phyloP scores from a whole-genome alignment of 64 coral and sea anemone genomes.

The Porites australiensis region DNA sequence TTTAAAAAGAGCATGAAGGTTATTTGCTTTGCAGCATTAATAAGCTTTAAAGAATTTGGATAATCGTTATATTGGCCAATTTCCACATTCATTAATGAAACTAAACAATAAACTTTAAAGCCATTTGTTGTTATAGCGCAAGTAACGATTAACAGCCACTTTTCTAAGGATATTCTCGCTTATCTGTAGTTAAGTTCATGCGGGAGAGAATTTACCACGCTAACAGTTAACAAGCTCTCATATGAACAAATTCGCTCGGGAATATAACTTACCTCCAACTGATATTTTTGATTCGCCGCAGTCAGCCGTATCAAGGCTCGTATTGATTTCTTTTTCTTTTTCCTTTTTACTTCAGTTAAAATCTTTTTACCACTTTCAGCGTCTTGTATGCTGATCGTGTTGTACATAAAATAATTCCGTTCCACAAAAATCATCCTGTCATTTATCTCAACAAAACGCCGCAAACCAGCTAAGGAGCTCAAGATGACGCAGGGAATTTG shows the following conservation, averaged over 20 bases:
- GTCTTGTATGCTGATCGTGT: not conserved
- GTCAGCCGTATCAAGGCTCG: not conserved
- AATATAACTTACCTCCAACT: not conserved
- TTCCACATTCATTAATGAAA: not conserved
- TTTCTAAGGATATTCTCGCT: not conserved
- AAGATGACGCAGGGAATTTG: not conserved
- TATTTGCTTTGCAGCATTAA: not conserved
- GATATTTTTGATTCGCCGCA: constrained; percentile 1
- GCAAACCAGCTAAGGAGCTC: not conserved
- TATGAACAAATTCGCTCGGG: not conserved
- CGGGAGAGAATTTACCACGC: not conserved
- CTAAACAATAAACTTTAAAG: not conserved
- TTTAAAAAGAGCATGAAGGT: no score
- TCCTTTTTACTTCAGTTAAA: not conserved
- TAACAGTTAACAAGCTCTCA: not conserved
- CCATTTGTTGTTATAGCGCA: not conserved
- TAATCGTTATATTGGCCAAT: not conserved
- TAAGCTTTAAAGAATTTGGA: not conserved
- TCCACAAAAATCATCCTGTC: not conserved
- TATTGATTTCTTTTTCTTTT: no score
- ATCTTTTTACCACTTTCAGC: not conserved
- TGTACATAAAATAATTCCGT: not conserved
- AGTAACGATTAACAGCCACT: not conserved
- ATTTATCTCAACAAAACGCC: not conserved
- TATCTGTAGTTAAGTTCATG: not conserved